Evolutionary conservation across 2,797 vertebrate genomes (phyloP), one percentile per base, ranked within the genome.

Genomic region (Botia almorhae): DNA sequence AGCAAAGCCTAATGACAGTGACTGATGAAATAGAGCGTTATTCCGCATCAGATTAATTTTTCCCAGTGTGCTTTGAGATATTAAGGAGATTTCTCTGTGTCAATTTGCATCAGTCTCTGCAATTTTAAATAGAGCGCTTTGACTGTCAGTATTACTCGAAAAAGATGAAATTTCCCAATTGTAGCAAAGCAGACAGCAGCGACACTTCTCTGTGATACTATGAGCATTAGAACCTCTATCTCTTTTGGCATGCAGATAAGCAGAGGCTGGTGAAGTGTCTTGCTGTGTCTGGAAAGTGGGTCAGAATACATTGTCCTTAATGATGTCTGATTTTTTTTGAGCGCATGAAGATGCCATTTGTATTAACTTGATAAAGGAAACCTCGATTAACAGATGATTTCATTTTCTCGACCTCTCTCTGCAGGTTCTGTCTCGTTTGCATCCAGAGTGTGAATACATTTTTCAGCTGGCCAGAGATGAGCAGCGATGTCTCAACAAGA

Each of bases 401-500:
- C 4, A 17, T 33, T 64, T 64, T 39, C 39, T 63, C 33, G 50
- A n/a, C 53, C 19, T 50, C 11, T 69, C 77, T 76, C 70, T 75
- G 14, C 55, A 94, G 93, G 91, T 78, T 7, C 87, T 87, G 83
- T 91, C 91, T 0, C 90, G 87, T 82, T 86, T 94, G 79, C 94
- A 95, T 85, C 93, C 93, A 1, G 94, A 95, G 76, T 95, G 94
- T 48, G 93, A 95, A 80, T 92, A 90, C 81, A 90, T 94, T 80
- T 93, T 93, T 83, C 93, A 94, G 87, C 84, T 95, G 87, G 89
- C 91, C 84, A 89, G 76, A 83, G 94, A 93, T 36, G 89, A 93
- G 80, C 89, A 23, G 21, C 87, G 26, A 53, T 95, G 94, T 84
- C 89, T 91, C 26, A 88, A 83, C 85, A 17, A n/a, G n/a, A n/a